These are phyloP conservation scores for Paramisgurnus dabryanus DNA, from an alignment of 2,113 vertebrate genomes.

Conservation along the genomic window DNA sequence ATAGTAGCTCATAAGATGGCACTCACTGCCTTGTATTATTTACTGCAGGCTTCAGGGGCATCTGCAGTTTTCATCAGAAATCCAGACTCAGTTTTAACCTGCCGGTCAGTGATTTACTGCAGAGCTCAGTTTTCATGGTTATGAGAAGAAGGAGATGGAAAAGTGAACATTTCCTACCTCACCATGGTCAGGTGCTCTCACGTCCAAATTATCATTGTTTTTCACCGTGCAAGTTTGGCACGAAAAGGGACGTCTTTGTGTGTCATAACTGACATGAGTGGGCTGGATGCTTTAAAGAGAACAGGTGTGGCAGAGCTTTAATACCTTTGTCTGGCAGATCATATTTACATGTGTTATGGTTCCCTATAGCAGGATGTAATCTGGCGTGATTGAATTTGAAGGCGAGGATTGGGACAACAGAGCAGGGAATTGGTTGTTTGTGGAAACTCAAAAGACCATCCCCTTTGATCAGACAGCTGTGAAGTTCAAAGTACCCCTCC, in stretches of 20 bases:
- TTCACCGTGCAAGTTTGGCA: neutral
- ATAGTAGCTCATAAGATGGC: conserved; percentile 25
- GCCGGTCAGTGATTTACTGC: conserved; percentile 43
- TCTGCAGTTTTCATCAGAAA: neutral
- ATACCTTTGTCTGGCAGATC: conserved; percentile 41
- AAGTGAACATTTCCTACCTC: conserved; percentile 11
- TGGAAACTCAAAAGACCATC: conserved; percentile 50
- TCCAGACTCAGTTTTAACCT: conserved; percentile 32
- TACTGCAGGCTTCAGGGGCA: conserved; percentile 23
- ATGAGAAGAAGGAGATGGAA: conserved; percentile 9
- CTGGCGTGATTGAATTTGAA: conserved; percentile 40
- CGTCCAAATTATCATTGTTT: conserved; percentile 18
- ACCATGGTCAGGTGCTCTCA: conserved; percentile 33
- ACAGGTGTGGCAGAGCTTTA: conserved; percentile 37
- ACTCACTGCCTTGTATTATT: conserved; percentile 41
- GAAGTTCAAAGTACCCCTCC: conserved; percentile 57
- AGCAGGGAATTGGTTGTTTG: conserved; percentile 45
- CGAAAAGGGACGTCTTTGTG: neutral
- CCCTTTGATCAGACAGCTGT: conserved; percentile 62
- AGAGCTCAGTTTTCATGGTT: conserved; percentile 27
- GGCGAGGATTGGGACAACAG: conserved; percentile 41
- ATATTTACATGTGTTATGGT: conserved; percentile 50
- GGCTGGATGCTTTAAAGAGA: conserved; percentile 16
- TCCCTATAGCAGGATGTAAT: conserved; percentile 35
- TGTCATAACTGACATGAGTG: conserved; percentile 24